phyloP scores from a whole-genome alignment of 2,888 invertebrate genomes.

The Polietes domitor region DNA sequence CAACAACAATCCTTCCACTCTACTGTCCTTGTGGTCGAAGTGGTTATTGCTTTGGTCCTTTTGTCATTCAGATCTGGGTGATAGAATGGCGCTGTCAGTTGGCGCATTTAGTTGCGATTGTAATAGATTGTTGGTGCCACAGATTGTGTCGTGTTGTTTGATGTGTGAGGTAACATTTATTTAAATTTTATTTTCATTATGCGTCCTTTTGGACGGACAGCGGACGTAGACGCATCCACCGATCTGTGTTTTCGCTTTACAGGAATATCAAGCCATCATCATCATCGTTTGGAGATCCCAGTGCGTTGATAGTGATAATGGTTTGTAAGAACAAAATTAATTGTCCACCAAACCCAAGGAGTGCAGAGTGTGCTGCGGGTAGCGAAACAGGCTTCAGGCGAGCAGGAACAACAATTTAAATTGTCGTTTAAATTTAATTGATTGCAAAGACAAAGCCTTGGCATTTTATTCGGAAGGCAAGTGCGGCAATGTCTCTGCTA shows the following conservation, averaged over 20 bases:
- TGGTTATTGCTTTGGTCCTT: background rate
- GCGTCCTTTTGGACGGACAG: background rate
- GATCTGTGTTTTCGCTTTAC: constrained; percentile 24
- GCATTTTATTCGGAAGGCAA: no score
- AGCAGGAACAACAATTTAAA: no score
- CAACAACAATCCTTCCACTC: background rate
- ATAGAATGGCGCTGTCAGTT: constrained; percentile 62
- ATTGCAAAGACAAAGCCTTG: no score
- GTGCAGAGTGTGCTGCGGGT: no score
- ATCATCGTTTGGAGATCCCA: constrained; percentile 68
- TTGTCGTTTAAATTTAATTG: no score
- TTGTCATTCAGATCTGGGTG: constrained; percentile 56
- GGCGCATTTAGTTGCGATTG: constrained; percentile 32
- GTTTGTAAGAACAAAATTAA: constrained; percentile 79
- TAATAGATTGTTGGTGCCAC: background rate
- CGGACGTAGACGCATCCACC: background rate
- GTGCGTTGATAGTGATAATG: constrained; percentile 76
- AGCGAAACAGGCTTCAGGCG: no score
- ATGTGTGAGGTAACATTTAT: constrained; percentile 66
- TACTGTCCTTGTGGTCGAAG: background rate
- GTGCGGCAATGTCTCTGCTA: no score
- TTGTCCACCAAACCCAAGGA: constrained; percentile 70
- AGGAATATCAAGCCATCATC: constrained; percentile 37
- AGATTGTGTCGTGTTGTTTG: constrained; percentile 33
- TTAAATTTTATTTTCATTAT: constrained; percentile 43